Percentiles rank a stretch among this genome's conserved stretches.
Conservation (phyloP, 2,797 vertebrate species). For the Myiotriccus ornatus region DNA sequence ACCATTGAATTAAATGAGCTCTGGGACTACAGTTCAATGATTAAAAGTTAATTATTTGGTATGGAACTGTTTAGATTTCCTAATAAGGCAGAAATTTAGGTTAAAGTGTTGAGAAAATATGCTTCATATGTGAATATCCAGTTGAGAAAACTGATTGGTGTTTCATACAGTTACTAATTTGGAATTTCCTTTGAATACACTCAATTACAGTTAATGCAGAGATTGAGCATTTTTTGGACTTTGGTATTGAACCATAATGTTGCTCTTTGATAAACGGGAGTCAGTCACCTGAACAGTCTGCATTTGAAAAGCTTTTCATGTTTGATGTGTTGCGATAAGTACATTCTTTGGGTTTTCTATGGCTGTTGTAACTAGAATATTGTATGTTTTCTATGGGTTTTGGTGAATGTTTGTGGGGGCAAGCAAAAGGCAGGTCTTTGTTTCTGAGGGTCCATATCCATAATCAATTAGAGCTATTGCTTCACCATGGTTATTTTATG, state of each 20-base stretch:
- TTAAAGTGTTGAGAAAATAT: not conserved
- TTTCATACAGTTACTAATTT: not conserved
- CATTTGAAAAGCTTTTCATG: conserved; percentile 75
- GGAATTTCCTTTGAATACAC: conserved; percentile 30
- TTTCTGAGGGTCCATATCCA: conserved; percentile 31
- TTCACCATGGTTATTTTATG: not conserved
- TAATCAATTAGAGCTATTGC: not conserved
- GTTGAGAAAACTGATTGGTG: not conserved
- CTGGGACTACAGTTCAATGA: not conserved
- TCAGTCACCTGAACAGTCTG: conserved; percentile 68
- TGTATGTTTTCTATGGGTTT: not conserved
- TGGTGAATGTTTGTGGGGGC: not conserved
- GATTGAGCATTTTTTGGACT: not conserved
- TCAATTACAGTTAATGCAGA: not conserved
- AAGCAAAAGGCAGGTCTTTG: not conserved
- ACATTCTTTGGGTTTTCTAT: not conserved
- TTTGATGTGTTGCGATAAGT: not conserved
- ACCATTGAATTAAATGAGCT: not conserved
- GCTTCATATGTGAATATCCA: not conserved
- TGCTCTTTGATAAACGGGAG: not conserved
- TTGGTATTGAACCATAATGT: not conserved
- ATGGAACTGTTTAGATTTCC: not conserved
- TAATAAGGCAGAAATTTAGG: not conserved
- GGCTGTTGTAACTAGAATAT: not conserved
- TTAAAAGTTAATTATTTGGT: not conserved